Percentiles rank a stretch among this genome's conserved stretches.
These are phyloP conservation scores for Tiphia femorata DNA, from an alignment of 2,888 invertebrate species.

Conservation along the genomic window DNA sequence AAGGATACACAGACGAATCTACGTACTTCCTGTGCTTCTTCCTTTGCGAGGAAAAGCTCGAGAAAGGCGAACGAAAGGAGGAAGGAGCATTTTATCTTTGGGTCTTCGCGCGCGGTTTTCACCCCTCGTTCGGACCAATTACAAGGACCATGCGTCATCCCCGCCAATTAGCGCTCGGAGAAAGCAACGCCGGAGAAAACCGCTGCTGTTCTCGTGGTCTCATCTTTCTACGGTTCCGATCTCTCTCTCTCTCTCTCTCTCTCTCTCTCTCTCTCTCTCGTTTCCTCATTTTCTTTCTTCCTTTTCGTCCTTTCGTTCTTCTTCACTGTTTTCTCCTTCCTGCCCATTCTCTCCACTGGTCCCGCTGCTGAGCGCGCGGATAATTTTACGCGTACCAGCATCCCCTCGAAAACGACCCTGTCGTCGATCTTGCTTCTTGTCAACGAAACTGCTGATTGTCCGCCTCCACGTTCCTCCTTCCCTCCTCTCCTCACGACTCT, in stretches of 20 bases:
- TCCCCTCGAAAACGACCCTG: constrained; percentile 39
- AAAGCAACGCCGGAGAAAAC: constrained; percentile 40
- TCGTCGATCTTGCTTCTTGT: constrained; percentile 40
- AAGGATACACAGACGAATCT: too few species aligned
- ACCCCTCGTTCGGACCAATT: constrained; percentile 65
- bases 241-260: neutral
- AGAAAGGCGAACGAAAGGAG: constrained; percentile 28
- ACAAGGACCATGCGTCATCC: constrained; percentile 64
- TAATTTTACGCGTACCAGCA: constrained; percentile 57
- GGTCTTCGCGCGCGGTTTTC: constrained; percentile 25
- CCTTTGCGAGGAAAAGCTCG: neutral
- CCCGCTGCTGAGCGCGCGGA: constrained; percentile 50
- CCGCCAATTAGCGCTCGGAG: constrained; percentile 65
- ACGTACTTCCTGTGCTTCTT: too few species aligned
- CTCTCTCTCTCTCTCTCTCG: constrained; percentile 14
- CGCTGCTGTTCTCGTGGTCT: too few species aligned
- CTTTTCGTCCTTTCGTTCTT: constrained; percentile 17
- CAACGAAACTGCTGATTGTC: constrained; percentile 10
- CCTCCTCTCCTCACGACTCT: too few species aligned
- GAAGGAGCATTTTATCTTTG: constrained; percentile 36
- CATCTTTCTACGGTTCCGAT: too few species aligned
- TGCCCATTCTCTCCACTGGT: constrained; percentile 14
- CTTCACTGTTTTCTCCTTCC: constrained; percentile 13
- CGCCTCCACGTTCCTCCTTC: too few species aligned
- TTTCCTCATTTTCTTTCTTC: neutral